phyloP scores from a whole-genome alignment of 23 tunicate genomes.

The Corella eumyota region DNA sequence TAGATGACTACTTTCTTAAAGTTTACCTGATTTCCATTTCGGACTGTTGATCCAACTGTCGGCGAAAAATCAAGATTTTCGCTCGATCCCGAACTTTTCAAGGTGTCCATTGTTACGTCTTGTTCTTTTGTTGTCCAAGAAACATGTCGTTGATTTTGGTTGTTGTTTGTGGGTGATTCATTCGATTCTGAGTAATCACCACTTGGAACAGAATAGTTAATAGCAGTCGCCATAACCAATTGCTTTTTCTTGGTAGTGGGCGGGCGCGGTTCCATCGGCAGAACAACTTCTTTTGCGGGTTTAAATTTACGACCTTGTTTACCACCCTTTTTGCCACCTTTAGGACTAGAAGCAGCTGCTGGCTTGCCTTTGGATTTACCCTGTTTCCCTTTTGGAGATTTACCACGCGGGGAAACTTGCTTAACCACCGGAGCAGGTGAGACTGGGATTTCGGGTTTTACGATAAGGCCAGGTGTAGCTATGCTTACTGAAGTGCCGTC shows the following conservation, averaged over 20 bases:
- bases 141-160: constrained; percentile 12
- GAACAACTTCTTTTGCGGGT: constrained; percentile 25
- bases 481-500: constrained; percentile 80
- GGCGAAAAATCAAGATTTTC: constrained; percentile 4
- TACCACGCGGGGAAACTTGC: background rate
- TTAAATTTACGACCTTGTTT: constrained; percentile 26
- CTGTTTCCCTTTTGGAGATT: background rate
- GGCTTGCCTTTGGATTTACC: constrained; percentile 6
- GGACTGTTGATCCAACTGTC: constrained; percentile 5
- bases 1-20: too few species aligned
- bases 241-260: constrained; percentile 28
- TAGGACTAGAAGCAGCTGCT: background rate
- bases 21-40: constrained; percentile 42
- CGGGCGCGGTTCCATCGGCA: constrained; percentile 55
- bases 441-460: background rate
- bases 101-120: constrained; percentile 58
- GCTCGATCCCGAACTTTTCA: constrained; percentile 50
- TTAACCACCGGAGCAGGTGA: constrained; percentile 6
- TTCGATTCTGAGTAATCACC: background rate
- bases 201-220: constrained; percentile 43
- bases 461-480: constrained; percentile 10
- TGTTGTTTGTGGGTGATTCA: background rate
- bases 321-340: constrained; percentile 19
- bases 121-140: constrained; percentile 36
- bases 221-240: constrained; percentile 25